Conservation (phyloP, 2,888 invertebrate genomes). For the Trissolcus japonicus region DNA sequence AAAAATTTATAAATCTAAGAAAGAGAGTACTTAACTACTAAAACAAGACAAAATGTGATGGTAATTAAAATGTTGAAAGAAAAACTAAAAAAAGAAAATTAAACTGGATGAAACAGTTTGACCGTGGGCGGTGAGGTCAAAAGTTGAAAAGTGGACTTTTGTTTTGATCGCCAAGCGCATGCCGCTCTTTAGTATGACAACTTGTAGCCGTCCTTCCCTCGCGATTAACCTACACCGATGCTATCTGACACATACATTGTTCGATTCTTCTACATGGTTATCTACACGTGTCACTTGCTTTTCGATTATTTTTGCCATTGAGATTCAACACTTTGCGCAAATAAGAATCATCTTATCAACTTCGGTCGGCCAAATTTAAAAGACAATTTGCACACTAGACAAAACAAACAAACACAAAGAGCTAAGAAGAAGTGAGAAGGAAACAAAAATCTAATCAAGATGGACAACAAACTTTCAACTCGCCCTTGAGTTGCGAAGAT, state of each 20-base stretch:
- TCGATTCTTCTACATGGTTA: slow-evolving; percentile 40
- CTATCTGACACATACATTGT: slow-evolving; percentile 43
- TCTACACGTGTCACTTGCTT: slow-evolving; percentile 49
- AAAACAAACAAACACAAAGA: too few species aligned
- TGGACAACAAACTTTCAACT: too few species aligned
- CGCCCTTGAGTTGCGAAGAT: too few species aligned
- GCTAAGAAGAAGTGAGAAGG: too few species aligned
- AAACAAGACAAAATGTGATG: background rate
- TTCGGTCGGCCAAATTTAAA: too few species aligned
- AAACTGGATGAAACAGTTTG: background rate
- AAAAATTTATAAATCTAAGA: too few species aligned
- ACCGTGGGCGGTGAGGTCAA: background rate
- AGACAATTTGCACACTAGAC: too few species aligned
- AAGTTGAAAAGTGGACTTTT: background rate
- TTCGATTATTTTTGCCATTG: slow-evolving; percentile 34
- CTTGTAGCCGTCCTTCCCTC: slow-evolving; percentile 59
- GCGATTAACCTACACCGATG: slow-evolving; percentile 46
- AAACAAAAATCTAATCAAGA: too few species aligned
- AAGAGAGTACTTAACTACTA: too few species aligned
- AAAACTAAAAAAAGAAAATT: background rate
- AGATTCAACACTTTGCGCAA: too few species aligned
- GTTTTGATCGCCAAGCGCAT: slow-evolving; percentile 25
- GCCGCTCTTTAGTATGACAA: slow-evolving; percentile 59
- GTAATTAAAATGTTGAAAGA: background rate
- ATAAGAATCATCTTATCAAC: too few species aligned